A percentile compares a stretch with the other conserved stretches of the same genome.
phyloP scores from a whole-genome alignment of 2,888 invertebrate genomes.

The Lacanobia oleracea region DNA sequence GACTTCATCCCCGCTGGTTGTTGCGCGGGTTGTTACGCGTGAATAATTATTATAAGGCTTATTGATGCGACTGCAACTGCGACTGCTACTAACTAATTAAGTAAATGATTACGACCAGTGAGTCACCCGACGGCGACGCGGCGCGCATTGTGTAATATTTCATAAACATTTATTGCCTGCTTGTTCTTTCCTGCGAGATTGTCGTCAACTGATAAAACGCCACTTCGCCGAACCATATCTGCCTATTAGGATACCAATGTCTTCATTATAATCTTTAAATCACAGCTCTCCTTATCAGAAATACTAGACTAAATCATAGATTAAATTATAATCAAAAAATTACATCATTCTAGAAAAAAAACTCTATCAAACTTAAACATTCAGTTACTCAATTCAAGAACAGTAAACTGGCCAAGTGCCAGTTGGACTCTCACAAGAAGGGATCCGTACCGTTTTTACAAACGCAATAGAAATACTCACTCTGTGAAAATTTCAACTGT shows the following conservation, averaged over 20 bases:
- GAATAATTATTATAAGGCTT: background rate
- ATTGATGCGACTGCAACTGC: too few relatives aligned
- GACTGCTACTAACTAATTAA: background rate
- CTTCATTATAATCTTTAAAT: slow-evolving; percentile 17
- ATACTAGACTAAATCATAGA: slow-evolving; percentile 8
- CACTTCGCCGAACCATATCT: slow-evolving; percentile 17
- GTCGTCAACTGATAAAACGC: slow-evolving; percentile 1
- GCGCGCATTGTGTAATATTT: background rate
- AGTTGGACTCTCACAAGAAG: too few relatives aligned
- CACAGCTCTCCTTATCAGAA: slow-evolving; percentile 1
- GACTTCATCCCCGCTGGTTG: too few relatives aligned
- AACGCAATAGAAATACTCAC: too few relatives aligned
- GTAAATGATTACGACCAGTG: background rate
- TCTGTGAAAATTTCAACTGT: too few relatives aligned
- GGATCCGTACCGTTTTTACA: too few relatives aligned
- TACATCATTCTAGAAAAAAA: background rate
- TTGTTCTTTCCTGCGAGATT: slow-evolving; percentile 8
- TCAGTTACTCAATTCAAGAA: too few relatives aligned
- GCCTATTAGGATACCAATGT: background rate
- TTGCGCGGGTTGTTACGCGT: too few relatives aligned
- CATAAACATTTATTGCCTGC: background rate
- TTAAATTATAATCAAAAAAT: background rate
- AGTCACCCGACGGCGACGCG: background rate
- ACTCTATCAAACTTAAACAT: too few relatives aligned
- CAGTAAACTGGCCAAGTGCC: too few relatives aligned